Conservation (phyloP, 2,797 vertebrate genomes). For the Channa striata region DNA sequence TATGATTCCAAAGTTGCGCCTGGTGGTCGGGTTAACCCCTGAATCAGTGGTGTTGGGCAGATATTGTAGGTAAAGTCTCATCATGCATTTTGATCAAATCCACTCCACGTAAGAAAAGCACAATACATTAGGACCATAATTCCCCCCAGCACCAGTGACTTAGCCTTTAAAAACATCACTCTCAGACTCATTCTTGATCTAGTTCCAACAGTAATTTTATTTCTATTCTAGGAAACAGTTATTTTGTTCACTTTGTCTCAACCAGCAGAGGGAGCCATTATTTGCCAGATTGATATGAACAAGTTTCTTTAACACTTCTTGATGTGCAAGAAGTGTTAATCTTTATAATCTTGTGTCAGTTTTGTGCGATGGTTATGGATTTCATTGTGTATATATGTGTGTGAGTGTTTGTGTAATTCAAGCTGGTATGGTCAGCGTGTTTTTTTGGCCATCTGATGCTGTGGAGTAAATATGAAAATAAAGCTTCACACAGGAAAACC, state of each 20-base stretch:
- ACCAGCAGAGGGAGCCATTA: slow-evolving; percentile 73
- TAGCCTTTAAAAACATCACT: too few species aligned
- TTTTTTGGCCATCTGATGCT: slow-evolving; percentile 69
- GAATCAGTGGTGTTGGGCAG: too few species aligned
- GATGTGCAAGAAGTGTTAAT: not conserved
- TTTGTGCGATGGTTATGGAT: slow-evolving; percentile 17
- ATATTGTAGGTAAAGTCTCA: too few species aligned
- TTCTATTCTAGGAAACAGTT: too few species aligned
- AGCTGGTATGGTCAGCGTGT: slow-evolving; percentile 32
- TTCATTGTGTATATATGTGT: slow-evolving; percentile 11
- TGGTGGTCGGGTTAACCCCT: too few species aligned
- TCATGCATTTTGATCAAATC: too few species aligned
- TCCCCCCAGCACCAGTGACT: too few species aligned
- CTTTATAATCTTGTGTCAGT: not conserved
- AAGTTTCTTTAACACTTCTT: not conserved
- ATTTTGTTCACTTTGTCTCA: not conserved
- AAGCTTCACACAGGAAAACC: slow-evolving; percentile 77
- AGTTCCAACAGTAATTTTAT: too few species aligned
- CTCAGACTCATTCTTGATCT: too few species aligned
- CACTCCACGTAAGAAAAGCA: too few species aligned
- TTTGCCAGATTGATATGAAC: slow-evolving; percentile 31
- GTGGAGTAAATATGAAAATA: slow-evolving; percentile 85
- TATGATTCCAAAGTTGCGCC: too few species aligned
- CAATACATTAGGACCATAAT: too few species aligned
- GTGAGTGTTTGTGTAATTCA: slow-evolving; percentile 29